Percentiles rank a stretch among this genome's conserved stretches.
These are phyloP conservation scores for Spinus olivaceus DNA, from an alignment of 2,797 vertebrate genomes.

Conservation along the genomic window DNA sequence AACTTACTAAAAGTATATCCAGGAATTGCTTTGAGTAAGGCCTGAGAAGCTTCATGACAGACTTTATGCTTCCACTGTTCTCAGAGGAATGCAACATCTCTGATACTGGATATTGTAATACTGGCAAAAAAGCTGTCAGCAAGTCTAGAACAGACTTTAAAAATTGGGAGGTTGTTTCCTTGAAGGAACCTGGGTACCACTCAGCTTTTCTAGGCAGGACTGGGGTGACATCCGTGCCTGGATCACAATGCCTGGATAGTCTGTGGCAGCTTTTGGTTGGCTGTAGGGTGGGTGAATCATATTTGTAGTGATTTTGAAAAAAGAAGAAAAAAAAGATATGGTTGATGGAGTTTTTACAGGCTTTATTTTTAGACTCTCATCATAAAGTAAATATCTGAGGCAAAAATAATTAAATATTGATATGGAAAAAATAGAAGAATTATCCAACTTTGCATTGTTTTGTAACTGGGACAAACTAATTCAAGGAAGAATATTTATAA, in stretches of 20 bases:
- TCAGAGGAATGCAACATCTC: not conserved
- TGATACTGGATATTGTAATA: not conserved
- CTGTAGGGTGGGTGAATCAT: not conserved
- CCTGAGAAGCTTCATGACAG: not conserved
- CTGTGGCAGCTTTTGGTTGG: not conserved
- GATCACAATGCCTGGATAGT: not conserved
- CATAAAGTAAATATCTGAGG: not conserved
- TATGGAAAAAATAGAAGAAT: not conserved
- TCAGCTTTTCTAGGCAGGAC: not conserved
- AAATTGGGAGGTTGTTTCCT: not conserved
- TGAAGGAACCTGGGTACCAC: not conserved
- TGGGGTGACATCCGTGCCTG: not conserved
- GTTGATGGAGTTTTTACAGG: not conserved
- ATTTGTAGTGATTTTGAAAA: not conserved
- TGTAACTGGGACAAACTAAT: not conserved
- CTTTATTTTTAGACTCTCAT: not conserved
- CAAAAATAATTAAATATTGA: not conserved
- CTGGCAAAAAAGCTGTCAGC: not conserved
- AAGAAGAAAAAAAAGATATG: rapidly evolving
- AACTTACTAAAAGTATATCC: not conserved
- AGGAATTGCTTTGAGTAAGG: not conserved
- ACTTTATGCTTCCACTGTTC: not conserved
- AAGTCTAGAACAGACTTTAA: not conserved
- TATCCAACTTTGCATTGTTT: not conserved
- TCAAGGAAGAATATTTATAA: not conserved